These are phyloP conservation scores for Aplocera efformata DNA, from an alignment of 2,888 invertebrate genomes.

Conservation along the genomic window DNA sequence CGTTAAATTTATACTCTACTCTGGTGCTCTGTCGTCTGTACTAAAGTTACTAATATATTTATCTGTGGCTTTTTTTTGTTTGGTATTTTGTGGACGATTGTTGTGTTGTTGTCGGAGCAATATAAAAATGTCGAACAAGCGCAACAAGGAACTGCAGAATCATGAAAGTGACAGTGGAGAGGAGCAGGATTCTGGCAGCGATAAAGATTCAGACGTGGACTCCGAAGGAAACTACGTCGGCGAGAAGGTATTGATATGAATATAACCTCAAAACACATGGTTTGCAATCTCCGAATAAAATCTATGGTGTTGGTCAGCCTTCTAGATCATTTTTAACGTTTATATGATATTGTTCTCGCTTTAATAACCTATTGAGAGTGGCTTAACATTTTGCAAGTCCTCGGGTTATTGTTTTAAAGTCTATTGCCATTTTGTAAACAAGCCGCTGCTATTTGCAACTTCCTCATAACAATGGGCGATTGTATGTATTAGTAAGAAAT, in stretches of 20 bases:
- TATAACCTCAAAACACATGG: slow-evolving; percentile 71
- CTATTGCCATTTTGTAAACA: too few relatives aligned
- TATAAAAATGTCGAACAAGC: slow-evolving; percentile 67
- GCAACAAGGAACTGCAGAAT: slow-evolving; percentile 60
- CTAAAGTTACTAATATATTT: too few relatives aligned
- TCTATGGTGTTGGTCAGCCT: background rate
- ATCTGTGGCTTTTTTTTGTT: slow-evolving; percentile 8
- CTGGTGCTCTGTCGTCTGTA: too few relatives aligned
- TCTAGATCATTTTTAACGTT: too few relatives aligned
- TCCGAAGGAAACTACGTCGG: slow-evolving; percentile 77
- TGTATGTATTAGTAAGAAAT: too few relatives aligned
- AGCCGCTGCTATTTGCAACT: too few relatives aligned
- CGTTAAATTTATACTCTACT: too few relatives aligned
- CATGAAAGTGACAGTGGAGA: slow-evolving; percentile 71
- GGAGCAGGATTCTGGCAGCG: slow-evolving; percentile 62
- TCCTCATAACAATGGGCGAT: too few relatives aligned
- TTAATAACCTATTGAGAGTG: too few relatives aligned
- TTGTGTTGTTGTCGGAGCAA: background rate
- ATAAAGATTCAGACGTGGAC: slow-evolving; percentile 68
- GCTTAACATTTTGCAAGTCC: too few relatives aligned
- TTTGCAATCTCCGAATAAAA: slow-evolving; percentile 6
- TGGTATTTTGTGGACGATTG: slow-evolving; percentile 6
- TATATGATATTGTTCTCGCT: too few relatives aligned
- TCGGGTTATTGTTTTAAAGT: too few relatives aligned
- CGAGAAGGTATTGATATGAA: slow-evolving; percentile 67